Evolutionary conservation across 2,113 vertebrate genomes (phyloP).

Genomic region (Pandion haliaetus): DNA sequence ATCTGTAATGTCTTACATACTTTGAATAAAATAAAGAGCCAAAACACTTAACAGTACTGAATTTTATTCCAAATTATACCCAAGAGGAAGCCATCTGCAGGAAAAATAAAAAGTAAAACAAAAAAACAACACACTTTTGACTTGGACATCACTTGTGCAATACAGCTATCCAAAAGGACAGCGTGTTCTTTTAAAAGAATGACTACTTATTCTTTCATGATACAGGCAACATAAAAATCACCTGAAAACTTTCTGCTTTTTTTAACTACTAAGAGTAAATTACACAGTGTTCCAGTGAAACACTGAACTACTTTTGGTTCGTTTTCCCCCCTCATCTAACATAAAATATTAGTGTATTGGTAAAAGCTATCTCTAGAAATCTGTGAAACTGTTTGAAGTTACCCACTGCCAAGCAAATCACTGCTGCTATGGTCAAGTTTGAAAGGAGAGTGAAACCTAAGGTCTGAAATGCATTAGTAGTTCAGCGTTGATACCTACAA

Average conservation of each 20-base stretch:
- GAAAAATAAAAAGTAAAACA: conserved; percentile 46
- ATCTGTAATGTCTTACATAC: conserved; percentile 63
- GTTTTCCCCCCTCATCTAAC: background rate
- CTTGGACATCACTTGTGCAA: conserved; percentile 53
- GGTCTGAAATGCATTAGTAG: background rate
- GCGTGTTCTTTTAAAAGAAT: conserved; percentile 49
- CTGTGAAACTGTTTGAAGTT: background rate
- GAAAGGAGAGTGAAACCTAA: background rate
- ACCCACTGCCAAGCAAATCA: background rate
- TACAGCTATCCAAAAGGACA: conserved; percentile 56
- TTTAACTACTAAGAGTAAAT: background rate
- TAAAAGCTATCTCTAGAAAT: background rate
- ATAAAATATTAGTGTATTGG: background rate
- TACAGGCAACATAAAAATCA: conserved; percentile 29
- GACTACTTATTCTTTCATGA: conserved; percentile 19
- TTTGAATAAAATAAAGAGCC: conserved; percentile 55
- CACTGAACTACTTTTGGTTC: background rate
- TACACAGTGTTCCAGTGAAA: background rate
- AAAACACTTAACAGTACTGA: conserved; percentile 54
- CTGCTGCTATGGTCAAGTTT: background rate
- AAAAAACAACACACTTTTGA: background rate
- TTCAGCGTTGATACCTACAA: background rate
- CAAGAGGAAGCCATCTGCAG: conserved; percentile 65
- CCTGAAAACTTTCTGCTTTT: background rate
- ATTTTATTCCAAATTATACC: conserved; percentile 64